phyloP scores from a whole-genome alignment of 2,888 invertebrate species.

The Nomada hirtipes region DNA sequence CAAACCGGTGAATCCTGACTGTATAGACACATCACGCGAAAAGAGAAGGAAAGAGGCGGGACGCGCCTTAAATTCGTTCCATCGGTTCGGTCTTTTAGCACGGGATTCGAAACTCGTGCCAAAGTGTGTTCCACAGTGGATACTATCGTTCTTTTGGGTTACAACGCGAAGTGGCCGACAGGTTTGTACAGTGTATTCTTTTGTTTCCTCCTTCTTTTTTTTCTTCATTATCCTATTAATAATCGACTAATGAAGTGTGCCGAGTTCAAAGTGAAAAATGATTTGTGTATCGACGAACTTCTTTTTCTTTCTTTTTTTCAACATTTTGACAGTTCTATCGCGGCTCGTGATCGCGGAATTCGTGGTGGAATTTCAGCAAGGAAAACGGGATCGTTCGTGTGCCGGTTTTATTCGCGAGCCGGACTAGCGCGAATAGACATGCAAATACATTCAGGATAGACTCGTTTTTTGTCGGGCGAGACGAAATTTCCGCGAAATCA shows the following conservation, averaged over 20 bases:
- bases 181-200: conserved; percentile 51
- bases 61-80: conserved; percentile 41
- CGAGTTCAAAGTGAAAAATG: conserved; percentile 7
- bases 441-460: background rate
- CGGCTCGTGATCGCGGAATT: background rate
- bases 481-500: conserved; percentile 19
- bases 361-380: conserved; percentile 7
- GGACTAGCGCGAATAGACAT: conserved; percentile 1
- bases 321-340: background rate
- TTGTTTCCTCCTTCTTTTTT: background rate
- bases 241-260: background rate
- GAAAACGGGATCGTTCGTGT: conserved; percentile 7
- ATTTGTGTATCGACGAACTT: background rate
- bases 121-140: conserved; percentile 67
- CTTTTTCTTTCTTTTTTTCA: background rate
- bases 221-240: background rate
- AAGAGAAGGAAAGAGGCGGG: conserved; percentile 30
- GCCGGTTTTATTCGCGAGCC: conserved; percentile 7
- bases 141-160: conserved; percentile 61
- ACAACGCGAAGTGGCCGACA: conserved; percentile 60
- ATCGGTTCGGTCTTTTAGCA: conserved; percentile 48
- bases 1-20: background rate
- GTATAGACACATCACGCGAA: background rate
- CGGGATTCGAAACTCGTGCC: conserved; percentile 61
- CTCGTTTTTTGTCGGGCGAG: background rate